Percentiles rank a stretch among this genome's conserved stretches.
phyloP scores from a whole-genome alignment of 2,113 vertebrate species.

The Vulpes vulpes region DNA sequence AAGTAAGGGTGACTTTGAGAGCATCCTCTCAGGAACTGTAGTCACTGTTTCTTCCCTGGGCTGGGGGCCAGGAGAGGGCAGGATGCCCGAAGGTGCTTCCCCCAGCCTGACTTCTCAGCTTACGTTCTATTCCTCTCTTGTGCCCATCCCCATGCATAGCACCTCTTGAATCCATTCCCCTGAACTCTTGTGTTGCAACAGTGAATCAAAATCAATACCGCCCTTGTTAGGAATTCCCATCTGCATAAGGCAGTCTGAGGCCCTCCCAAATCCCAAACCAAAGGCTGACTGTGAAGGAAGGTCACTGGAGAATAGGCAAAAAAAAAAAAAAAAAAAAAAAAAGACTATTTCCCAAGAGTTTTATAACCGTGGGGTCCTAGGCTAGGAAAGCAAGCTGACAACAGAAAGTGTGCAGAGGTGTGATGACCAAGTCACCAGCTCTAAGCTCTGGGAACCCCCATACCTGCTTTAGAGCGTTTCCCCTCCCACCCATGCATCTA shows the following conservation, averaged over 20 bases:
- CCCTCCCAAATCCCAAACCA: slow-evolving; percentile 29
- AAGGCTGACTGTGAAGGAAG: slow-evolving; percentile 2
- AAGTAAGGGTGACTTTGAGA: neutral
- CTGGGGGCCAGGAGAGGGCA: neutral
- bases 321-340: neutral
- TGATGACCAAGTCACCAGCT: neutral
- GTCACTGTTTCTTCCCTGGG: neutral
- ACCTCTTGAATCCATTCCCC: neutral
- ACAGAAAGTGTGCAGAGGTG: neutral
- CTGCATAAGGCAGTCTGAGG: neutral
- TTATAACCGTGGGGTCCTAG: neutral
- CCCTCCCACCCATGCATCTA: neutral
- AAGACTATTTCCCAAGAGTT: neutral
- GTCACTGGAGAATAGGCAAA: neutral
- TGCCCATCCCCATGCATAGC: neutral
- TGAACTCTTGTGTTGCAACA: neutral
- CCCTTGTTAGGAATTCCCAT: slow-evolving; percentile 4
- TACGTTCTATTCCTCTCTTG: neutral
- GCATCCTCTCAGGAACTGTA: neutral
- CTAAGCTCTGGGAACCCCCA: neutral
- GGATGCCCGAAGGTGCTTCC: neutral
- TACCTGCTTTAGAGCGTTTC: fast-evolving
- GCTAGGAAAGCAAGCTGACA: neutral
- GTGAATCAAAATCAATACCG: slow-evolving; percentile 19
- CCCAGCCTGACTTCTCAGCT: neutral